Percentiles rank a stretch among this genome's conserved stretches.
phyloP scores from a whole-genome alignment of 2,888 invertebrate genomes.

The Chrysolina oricalcia region DNA sequence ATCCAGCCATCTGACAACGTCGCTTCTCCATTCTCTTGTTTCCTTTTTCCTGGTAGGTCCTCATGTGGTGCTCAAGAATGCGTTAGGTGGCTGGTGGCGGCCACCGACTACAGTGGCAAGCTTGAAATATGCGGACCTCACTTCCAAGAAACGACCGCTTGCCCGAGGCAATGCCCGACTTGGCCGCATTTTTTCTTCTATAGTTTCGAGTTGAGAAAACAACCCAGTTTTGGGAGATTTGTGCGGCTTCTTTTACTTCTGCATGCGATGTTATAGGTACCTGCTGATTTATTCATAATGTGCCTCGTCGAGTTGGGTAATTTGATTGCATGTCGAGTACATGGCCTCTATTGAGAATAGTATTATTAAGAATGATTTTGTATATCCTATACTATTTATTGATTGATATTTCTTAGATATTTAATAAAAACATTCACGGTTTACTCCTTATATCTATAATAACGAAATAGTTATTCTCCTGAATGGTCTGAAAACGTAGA shows the following conservation, averaged over 20 bases:
- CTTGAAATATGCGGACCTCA: slow-evolving; percentile 53
- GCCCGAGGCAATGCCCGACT: slow-evolving; percentile 29
- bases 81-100: slow-evolving; percentile 33
- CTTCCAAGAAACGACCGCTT: slow-evolving; percentile 57
- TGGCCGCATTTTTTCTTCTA: slow-evolving; percentile 42
- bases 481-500: too few relatives aligned
- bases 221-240: not conserved
- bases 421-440: too few relatives aligned
- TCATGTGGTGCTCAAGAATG: slow-evolving; percentile 23
- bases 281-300: too few relatives aligned
- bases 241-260: not conserved
- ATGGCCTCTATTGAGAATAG: too few relatives aligned
- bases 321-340: too few relatives aligned
- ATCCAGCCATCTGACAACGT: not conserved
- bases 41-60: slow-evolving; percentile 37
- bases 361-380: too few relatives aligned
- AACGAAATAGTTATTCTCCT: too few relatives aligned
- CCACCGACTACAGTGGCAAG: slow-evolving; percentile 30
- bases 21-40: slow-evolving; percentile 5
- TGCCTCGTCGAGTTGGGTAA: too few relatives aligned
- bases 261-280: too few relatives aligned
- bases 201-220: slow-evolving; percentile 16
- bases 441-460: too few relatives aligned
- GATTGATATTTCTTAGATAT: too few relatives aligned
- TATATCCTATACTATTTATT: too few relatives aligned